Evolutionary conservation across 2,888 invertebrate species (phyloP), one percentile per base, ranked within the genome.

Genomic region (Gisinianus flammeolus): DNA sequence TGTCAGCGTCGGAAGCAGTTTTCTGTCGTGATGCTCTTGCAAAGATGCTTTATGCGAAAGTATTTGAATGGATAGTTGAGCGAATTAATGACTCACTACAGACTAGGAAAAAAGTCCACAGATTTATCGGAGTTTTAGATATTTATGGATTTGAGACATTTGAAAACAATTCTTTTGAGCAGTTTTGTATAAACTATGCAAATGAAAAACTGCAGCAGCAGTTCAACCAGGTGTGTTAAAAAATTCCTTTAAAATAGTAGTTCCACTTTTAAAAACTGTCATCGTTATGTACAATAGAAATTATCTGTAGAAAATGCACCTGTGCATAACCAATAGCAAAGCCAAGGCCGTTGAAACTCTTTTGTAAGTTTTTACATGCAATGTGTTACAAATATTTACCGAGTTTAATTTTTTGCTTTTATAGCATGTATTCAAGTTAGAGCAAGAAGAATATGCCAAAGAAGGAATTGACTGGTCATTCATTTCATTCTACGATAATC

Each of bases 111-210:
- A 83, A 89, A 67, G 88, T 90, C 10, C 91, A 91, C 84, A 93
- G 93, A 85, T 97, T 97, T 87, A 97, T 98, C 85, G 98, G 97
- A 73, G 98, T 99, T 0, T 90, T 99, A 30, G 98, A 98, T 87
- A 99, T 99, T 82, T 98, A 98, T 88, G 98, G 98, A 0, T 97
- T 97, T 87, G 97, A 97, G 88, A 97, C 96, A 0, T 98, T 97
- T 87, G 94, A 96, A 86, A 91, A 92, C 22, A 99, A 99, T 88
- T 97, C 96, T 19, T 99, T 99, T 88, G 99, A 99, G 87, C 98
- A 99, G 88, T 98, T 99, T 89, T 99, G 98, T 87, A 99, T 99
- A 79, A 99, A 99, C 88, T 99, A 98, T 88, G 98, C 98, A 0
- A 99, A 99, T 87, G 99, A 99, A 87, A 98, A 98, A 86, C 89